These are phyloP conservation scores for Solen grandis DNA, from an alignment of 1,140 invertebrate species.

Conservation along the genomic window DNA sequence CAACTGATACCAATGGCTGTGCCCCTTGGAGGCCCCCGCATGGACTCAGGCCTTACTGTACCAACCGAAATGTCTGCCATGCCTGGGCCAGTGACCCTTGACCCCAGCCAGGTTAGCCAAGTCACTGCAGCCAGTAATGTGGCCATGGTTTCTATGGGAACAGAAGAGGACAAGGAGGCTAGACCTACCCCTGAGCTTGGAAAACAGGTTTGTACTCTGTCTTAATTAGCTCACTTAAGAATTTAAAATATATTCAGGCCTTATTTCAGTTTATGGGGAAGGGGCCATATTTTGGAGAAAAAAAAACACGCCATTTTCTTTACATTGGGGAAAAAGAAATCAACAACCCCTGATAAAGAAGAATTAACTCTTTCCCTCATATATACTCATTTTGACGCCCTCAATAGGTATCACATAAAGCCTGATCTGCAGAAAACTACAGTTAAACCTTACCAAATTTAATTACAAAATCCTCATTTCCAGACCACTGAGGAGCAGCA, in stretches of 20 bases:
- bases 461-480: no score
- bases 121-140: conserved; percentile 70
- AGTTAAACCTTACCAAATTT: no score
- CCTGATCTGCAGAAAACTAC: no score
- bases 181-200: conserved; percentile 62
- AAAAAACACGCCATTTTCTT: no score
- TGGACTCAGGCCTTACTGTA: conserved; percentile 68
- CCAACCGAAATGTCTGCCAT: conserved; percentile 29
- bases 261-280: neutral
- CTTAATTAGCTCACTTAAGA: no score
- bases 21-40: conserved; percentile 72
- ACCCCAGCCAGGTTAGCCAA: conserved; percentile 52
- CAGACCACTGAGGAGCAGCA: no score
- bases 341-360: no score
- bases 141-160: conserved; percentile 68
- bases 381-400: no score
- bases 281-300: no score
- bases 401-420: no score
- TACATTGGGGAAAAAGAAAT: no score
- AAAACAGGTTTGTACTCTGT: conserved; percentile 74
- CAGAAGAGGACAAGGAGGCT: conserved; percentile 53
- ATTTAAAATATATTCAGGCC: neutral
- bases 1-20: conserved; percentile 76
- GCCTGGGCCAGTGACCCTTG: conserved; percentile 53
- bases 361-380: no score